phyloP scores from a whole-genome alignment of 2,113 vertebrate species.

The Chloebia gouldiae region DNA sequence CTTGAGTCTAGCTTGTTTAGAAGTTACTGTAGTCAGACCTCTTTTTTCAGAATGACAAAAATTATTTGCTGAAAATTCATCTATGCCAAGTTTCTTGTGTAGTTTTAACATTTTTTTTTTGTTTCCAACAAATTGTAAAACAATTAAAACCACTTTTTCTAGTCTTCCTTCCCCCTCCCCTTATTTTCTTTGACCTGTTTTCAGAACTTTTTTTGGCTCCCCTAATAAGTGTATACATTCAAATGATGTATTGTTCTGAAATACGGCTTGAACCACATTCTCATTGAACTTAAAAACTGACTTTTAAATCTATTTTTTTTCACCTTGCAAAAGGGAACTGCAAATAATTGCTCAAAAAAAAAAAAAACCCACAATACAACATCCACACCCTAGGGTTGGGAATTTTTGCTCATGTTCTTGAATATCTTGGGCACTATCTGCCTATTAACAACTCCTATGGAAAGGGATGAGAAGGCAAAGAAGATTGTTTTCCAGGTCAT shows the following conservation, averaged over 20 bases:
- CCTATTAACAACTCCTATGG: neutral
- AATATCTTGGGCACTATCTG: neutral
- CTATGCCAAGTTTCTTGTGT: neutral
- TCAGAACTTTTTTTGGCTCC: neutral
- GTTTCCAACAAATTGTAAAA: neutral
- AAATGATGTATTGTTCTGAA: neutral
- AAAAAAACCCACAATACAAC: neutral
- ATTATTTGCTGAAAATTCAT: neutral
- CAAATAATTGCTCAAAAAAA: neutral
- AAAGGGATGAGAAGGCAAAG: neutral
- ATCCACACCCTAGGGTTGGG: neutral
- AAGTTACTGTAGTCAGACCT: neutral
- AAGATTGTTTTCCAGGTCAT: neutral
- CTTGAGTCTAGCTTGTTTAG: neutral
- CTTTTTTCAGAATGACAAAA: neutral
- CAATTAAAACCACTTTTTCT: neutral
- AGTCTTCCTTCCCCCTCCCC: neutral
- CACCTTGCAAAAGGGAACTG: neutral
- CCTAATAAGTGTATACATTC: neutral
- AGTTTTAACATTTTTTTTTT: neutral
- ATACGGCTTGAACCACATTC: neutral
- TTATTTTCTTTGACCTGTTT: neutral
- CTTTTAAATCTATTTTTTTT: neutral
- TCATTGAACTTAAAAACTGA: neutral
- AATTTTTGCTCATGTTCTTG: neutral